Base-by-base conservation (phyloP, 1,140 invertebrate genomes). In the Trichonephila inaurata region DNA sequence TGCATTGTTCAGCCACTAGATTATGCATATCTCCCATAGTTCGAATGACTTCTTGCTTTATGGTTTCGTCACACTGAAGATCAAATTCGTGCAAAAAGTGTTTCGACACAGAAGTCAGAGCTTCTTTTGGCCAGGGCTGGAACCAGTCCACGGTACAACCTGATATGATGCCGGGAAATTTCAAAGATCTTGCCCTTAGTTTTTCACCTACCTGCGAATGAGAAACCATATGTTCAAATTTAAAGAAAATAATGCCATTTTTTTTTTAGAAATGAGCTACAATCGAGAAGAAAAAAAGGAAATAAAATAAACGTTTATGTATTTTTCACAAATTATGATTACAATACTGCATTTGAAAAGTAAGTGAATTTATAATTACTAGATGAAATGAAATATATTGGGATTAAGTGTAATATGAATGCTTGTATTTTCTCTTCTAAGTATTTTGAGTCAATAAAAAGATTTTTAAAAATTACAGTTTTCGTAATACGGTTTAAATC, bases 61-160 rank as follows among this genome's bases (percentile, higher is more conserved):
- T 97, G 95, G 98, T 97, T 90, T 96, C 95, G 14, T 97, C 97
- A 95, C 98, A 99, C 95, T 98, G 98, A 92, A 99, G 98, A 95
- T 98, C 97, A 96, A 98, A 99, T 95, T 98, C 97, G 28, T 97
- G 96, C 40, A 99, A 96, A 96, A 99, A 99, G 96, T 99, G 98
- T 95, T 97, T 97, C 16, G 98, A 98, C 18, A 99, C 99, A 61
- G 98, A 97, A 62, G 99, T 97, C 40, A 99, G 96, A 72, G 99
- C 99, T 96, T 99, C 98, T 96, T 98, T 98, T 1, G 99, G 99
- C 99, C 99, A 99, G 21, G 98, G 98, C 95, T 99, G 98, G 95
- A 99, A 99, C 99, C 99, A 99, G 95, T 99, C 98, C 94, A 99
- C 98, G 0, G 98, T 99, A 95, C 99, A 99, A 28, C 98, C 98